Percentiles rank a stretch among this genome's conserved stretches.
phyloP scores from a whole-genome alignment of 1,140 invertebrate species.

The Polypedilum vanderplanki region DNA sequence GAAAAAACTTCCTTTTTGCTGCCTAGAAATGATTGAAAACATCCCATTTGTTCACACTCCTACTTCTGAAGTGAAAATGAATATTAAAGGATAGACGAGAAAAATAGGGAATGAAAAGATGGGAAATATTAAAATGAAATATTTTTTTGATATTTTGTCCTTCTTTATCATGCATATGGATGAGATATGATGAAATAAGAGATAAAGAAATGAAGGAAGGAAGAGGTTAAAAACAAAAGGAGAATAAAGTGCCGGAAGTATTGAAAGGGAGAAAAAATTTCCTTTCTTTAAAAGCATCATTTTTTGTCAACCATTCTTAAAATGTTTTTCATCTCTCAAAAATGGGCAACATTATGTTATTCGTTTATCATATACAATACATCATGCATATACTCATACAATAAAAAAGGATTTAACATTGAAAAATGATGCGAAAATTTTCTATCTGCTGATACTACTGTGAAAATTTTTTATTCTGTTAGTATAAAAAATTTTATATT shows the following conservation, averaged over 20 bases:
- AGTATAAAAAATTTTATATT: background rate
- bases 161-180: too few relatives aligned
- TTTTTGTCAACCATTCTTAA: background rate
- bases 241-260: background rate
- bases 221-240: background rate
- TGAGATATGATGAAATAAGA: too few relatives aligned
- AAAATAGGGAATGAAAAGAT: too few relatives aligned
- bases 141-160: too few relatives aligned
- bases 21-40: too few relatives aligned
- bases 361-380: background rate
- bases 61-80: too few relatives aligned
- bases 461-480: background rate
- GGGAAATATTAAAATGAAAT: too few relatives aligned
- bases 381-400: background rate
- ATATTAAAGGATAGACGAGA: too few relatives aligned
- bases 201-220: too few relatives aligned
- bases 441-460: background rate
- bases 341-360: constrained; percentile 4
- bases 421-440: constrained; percentile 26
- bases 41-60: too few relatives aligned
- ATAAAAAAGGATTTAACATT: constrained; percentile 23
- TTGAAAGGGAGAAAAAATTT: background rate
- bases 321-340: background rate
- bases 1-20: too few relatives aligned
- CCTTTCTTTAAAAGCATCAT: too few relatives aligned